A percentile compares a stretch with the other conserved stretches of the same genome.
Evolutionary conservation across 2,888 invertebrate genomes (phyloP).

Genomic region (Acanthococcus lagerstroemiae): DNA sequence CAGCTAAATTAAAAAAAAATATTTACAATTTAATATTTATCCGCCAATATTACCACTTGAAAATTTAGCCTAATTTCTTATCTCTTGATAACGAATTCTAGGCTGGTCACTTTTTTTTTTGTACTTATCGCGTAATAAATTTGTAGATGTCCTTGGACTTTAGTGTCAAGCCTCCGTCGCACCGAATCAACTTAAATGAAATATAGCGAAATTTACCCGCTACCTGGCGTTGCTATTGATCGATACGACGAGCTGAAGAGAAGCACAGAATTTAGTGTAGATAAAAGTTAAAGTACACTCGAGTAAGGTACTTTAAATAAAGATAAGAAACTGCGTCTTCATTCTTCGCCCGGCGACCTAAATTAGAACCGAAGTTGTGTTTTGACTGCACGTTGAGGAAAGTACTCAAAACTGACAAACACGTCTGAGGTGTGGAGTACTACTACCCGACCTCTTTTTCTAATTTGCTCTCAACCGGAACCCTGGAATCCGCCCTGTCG

Average conservation of each 20-base stretch:
- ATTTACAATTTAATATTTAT: background rate
- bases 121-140: background rate
- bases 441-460: too few species aligned
- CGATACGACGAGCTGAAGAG: too few species aligned
- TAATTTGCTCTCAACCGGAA: too few species aligned
- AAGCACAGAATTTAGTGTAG: too few species aligned
- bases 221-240: too few species aligned
- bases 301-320: background rate
- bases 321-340: background rate
- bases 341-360: too few species aligned
- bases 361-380: too few species aligned
- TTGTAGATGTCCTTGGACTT: slow-evolving; percentile 16
- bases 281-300: background rate
- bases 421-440: too few species aligned
- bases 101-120: background rate
- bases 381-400: too few species aligned
- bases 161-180: slow-evolving; percentile 17
- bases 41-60: background rate
- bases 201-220: background rate
- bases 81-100: background rate
- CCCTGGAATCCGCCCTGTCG: too few species aligned
- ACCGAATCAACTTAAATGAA: background rate
- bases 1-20: background rate
- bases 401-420: too few species aligned
- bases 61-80: background rate